Base-by-base conservation (phyloP, 1,140 invertebrate genomes). In the Dryas iulia region DNA sequence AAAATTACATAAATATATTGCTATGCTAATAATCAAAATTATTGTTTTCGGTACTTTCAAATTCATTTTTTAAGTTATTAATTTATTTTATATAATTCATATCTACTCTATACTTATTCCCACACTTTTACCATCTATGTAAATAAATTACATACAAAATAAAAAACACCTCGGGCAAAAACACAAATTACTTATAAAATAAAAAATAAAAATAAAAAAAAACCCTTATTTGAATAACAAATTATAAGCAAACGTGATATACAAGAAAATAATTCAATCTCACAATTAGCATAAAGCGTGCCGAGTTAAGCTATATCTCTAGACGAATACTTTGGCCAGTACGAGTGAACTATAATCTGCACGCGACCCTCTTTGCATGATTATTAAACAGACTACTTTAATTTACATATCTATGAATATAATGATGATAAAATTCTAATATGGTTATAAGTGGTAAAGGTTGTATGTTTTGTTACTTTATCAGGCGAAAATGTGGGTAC, bases 261-360 rank as follows among this genome's bases (percentile, higher is more conserved):
- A 47, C 10, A 18, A 47, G 18, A 21, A 21, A 47, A 47, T 47
- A 47, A 47, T 47, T 59, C 23, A 62, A 28, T 30, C 25, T 25
- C 35, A 53, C 18, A 23, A 62, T 61, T 61, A 52, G 35, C 59
- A 61, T 52, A 61, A 61, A 61, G 33, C 59, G 59, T 62, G 59
- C 59, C 18, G 21, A 62, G 28, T 53, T 26, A 62, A 47, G 26
- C 59, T 62, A 14, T 52, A 52, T 62, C 59, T 53, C 39, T 21
- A 25, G 26, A 54, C 52, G 52, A 52, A 52, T 47, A 61, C 6
- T 26, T 47, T n/a, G 39, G 10, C 31, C 23, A 47, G 1, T 39
- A 12, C 6, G 12, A 18, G 39, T 26, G 33, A 10, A 52, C 12
- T 23, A 47, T 47, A 59, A 59, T 33, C 12, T 47, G 47, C 59